phyloP scores from a whole-genome alignment of 2,113 vertebrate species.

The Plecotus auritus region DNA sequence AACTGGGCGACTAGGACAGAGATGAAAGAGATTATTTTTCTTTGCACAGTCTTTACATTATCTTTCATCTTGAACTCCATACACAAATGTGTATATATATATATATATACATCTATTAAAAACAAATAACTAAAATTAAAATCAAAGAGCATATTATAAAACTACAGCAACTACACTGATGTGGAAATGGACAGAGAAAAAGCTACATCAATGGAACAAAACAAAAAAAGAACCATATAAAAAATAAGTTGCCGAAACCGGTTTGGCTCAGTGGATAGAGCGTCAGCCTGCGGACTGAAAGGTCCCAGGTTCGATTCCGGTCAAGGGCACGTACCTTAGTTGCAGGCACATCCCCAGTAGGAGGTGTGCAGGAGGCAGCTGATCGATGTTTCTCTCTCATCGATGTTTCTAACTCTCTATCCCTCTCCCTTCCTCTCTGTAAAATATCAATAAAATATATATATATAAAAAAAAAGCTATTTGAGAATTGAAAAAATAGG shows the following conservation, averaged over 20 bases:
- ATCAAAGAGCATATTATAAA: background rate
- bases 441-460: too few relatives aligned
- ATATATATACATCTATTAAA: background rate
- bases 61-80: background rate
- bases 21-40: background rate
- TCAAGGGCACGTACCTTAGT: too few relatives aligned
- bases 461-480: background rate
- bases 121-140: constrained; percentile 12
- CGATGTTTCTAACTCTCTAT: too few relatives aligned
- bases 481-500: background rate
- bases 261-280: too few relatives aligned
- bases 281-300: too few relatives aligned
- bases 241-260: too few relatives aligned
- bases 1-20: background rate
- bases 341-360: too few relatives aligned
- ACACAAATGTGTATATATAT: background rate
- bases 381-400: too few relatives aligned
- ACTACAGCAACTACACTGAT: background rate
- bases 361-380: too few relatives aligned
- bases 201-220: background rate
- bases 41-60: background rate
- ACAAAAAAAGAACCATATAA: background rate
- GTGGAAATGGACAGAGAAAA: background rate
- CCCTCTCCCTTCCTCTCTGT: too few relatives aligned
- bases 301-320: too few relatives aligned